Base-by-base conservation (phyloP, 2,797 vertebrate species). In the Australoheros facetus region DNA sequence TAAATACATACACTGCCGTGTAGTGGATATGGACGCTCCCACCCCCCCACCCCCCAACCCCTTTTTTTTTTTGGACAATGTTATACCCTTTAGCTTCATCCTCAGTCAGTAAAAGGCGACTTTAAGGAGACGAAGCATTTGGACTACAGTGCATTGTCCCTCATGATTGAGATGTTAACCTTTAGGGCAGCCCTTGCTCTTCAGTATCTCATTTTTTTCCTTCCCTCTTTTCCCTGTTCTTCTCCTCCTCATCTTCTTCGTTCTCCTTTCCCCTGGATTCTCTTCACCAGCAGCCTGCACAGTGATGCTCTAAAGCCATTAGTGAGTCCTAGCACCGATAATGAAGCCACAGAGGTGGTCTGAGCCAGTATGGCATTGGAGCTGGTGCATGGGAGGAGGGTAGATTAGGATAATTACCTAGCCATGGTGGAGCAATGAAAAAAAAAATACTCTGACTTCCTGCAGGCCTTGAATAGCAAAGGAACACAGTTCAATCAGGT, bases 391-490 rank as follows among this genome's bases (percentile, higher is more conserved):
- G 81, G 87, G 87, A 89, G 86, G 91, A 94, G 91, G 93, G 89
- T 93, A 92, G 90, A 92, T 93, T 92, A 92, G 90, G 88, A 90
- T 94, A 94, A 94, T 93, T 94, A 93, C 92, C 91, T 94, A 90
- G 86, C 88, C 85, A 88, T 81, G 79, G 91, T 86, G 86, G 74
- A 81, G 79, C 8, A 60, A 84, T 82, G 84, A 45, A 23, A 30
- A 56, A 39, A 48, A 88, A 82, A 87, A 85, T 82, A 71, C 79
- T 75, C 85, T 84, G 79, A 80, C 89, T 92, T 91, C 87, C 89
- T 90, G 87, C 85, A 62, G 79, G 81, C 82, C 76, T 87, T 74
- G 48, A 87, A 87, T 69, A 75, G 78, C 28, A 53, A 79, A 84
- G 82, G 78, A 82, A 69, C 66, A 69, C 73, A 71, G 21, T 72